Evolutionary conservation across 1,140 invertebrate species (phyloP).

Genomic region (Leucophenga varia): DNA sequence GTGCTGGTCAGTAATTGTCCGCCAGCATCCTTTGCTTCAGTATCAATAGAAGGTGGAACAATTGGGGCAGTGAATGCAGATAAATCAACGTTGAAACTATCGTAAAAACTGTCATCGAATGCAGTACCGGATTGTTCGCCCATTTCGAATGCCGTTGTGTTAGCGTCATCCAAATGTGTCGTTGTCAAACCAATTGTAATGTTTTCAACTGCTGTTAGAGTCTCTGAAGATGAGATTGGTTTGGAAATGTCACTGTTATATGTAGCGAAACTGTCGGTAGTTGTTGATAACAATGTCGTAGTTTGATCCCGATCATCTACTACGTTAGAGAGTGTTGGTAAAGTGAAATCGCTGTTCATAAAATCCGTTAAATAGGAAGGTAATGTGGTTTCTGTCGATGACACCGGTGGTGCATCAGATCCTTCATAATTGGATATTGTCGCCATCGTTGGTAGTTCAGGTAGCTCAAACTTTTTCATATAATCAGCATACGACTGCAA

Average conservation of each 20-base stretch:
- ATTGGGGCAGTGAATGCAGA: constrained; percentile 30
- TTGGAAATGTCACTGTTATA: neutral
- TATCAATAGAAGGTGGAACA: constrained; percentile 12
- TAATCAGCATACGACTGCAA: constrained; percentile 33
- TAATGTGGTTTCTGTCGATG: neutral
- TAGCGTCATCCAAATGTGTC: neutral
- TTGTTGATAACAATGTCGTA: neutral
- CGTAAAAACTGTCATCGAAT: constrained; percentile 49
- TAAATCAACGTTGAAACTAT: constrained; percentile 47
- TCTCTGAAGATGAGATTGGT: neutral
- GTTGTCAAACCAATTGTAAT: neutral
- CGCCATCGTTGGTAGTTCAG: constrained; percentile 34
- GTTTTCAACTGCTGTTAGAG: no score
- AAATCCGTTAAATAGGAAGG: constrained; percentile 1
- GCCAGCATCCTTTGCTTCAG: no score
- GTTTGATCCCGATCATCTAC: neutral
- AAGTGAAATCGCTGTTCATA: neutral
- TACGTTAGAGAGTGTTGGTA: neutral
- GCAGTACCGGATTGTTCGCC: neutral
- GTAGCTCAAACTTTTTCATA: constrained; percentile 43
- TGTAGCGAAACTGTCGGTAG: neutral
- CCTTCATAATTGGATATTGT: constrained; percentile 5
- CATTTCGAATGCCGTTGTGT: no score
- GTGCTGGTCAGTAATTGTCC: neutral
- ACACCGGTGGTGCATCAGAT: neutral